Percentiles rank a stretch among this genome's conserved stretches.
Conservation (phyloP, 2,113 vertebrate species). For the Rhadina sibilatrix region DNA sequence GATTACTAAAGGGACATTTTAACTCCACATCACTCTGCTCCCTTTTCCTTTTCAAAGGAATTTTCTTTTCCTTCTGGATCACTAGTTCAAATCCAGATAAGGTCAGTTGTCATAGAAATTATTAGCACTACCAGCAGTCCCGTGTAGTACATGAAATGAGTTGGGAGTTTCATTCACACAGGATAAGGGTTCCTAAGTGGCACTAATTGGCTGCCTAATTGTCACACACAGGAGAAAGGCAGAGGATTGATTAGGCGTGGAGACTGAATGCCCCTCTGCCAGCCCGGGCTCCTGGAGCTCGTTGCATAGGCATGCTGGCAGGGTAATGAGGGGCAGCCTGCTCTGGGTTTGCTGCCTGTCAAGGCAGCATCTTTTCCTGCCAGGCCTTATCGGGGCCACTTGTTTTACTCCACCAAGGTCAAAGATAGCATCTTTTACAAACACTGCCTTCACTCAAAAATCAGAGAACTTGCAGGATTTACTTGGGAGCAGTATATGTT, state of each 20-base stretch:
- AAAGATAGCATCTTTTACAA: constrained; percentile 42
- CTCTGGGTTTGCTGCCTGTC: constrained; percentile 13
- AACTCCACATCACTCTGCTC: neutral
- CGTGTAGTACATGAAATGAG: constrained; percentile 9
- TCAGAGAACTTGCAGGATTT: neutral
- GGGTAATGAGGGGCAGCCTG: constrained; percentile 47
- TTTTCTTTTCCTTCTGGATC: constrained; percentile 19
- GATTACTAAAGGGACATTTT: neutral
- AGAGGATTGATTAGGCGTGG: constrained; percentile 52
- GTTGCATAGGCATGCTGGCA: constrained; percentile 1
- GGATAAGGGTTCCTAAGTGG: constrained; percentile 30
- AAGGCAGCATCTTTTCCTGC: constrained; percentile 24
- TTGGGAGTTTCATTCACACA: constrained; percentile 31
- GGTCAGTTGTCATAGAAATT: constrained; percentile 52
- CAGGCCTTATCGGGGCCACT: neutral
- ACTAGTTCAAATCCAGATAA: constrained; percentile 23
- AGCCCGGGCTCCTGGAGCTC: neutral
- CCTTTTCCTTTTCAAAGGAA: neutral
- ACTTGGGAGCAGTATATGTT: neutral
- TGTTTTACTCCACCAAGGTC: constrained; percentile 54
- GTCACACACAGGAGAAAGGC: constrained; percentile 25
- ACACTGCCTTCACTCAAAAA: neutral
- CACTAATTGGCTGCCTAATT: constrained; percentile 66
- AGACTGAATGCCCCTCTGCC: constrained; percentile 52
- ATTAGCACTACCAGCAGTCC: constrained; percentile 16